A percentile compares a stretch with the other conserved stretches of the same genome.
Conservation (phyloP, 2,797 vertebrate genomes). For the Macropus fuliginosus region DNA sequence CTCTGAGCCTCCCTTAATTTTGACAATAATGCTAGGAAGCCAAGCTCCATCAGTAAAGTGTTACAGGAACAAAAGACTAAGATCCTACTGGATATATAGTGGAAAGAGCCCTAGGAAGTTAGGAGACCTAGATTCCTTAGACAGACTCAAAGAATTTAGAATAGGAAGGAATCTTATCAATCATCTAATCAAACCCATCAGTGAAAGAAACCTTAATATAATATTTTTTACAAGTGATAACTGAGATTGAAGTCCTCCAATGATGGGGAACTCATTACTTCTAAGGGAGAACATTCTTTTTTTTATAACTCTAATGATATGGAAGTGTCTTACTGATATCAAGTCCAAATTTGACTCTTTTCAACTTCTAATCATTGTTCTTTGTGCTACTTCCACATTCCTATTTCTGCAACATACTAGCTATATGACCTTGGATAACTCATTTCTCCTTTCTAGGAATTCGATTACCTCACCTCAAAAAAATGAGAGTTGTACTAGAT, state of each 20-base stretch:
- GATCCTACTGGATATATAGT: neutral
- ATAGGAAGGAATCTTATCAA: neutral
- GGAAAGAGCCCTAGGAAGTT: neutral
- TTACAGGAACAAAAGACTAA: neutral
- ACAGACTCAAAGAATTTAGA: neutral
- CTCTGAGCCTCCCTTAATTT: neutral
- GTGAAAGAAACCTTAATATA: neutral
- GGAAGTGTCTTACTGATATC: neutral
- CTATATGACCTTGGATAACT: neutral
- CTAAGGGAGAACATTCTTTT: neutral
- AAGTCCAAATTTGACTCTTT: neutral
- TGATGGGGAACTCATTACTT: neutral
- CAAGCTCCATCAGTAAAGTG: neutral
- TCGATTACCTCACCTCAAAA: neutral
- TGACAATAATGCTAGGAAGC: neutral
- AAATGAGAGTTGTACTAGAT: too few relatives aligned
- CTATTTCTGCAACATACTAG: neutral
- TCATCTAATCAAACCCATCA: neutral
- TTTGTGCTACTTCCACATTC: neutral
- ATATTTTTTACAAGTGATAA: neutral
- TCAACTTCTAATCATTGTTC: neutral
- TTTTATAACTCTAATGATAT: neutral
- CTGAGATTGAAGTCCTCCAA: neutral
- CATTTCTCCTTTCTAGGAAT: neutral
- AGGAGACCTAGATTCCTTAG: neutral